Conservation (phyloP, 2,113 vertebrate genomes). For the Martes martes region DNA sequence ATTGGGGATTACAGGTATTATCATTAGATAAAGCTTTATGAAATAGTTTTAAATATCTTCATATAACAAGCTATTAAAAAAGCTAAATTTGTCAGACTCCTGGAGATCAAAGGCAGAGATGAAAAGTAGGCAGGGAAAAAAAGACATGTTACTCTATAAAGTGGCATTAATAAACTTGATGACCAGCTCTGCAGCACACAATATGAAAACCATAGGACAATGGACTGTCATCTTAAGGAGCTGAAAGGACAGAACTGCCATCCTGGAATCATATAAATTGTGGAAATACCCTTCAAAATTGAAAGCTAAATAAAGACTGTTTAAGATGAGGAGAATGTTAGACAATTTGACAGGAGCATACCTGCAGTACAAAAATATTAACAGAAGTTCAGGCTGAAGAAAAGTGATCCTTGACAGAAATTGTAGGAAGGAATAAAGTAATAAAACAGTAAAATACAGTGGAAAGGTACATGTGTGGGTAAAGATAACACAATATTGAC, state of each 20-base stretch:
- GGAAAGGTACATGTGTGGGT: background rate
- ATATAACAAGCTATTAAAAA: background rate
- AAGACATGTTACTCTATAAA: background rate
- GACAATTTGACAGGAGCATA: background rate
- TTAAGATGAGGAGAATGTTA: background rate
- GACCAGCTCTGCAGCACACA: background rate
- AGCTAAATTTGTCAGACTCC: background rate
- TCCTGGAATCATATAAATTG: background rate
- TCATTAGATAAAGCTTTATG: background rate
- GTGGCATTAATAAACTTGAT: background rate
- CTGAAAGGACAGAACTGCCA: background rate
- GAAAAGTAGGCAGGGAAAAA: background rate
- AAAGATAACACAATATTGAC: background rate
- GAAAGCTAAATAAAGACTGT: background rate
- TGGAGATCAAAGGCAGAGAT: background rate
- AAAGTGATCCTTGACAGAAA: background rate
- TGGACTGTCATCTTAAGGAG: background rate
- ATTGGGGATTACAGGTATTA: background rate
- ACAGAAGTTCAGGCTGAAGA: background rate
- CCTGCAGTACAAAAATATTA: background rate
- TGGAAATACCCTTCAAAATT: background rate
- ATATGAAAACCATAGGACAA: background rate
- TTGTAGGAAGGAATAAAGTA: background rate
- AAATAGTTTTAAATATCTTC: constrained; percentile 19
- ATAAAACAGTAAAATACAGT: background rate